Conservation (phyloP, 2,113 vertebrate genomes). For the Phylloscopus whistleri region DNA sequence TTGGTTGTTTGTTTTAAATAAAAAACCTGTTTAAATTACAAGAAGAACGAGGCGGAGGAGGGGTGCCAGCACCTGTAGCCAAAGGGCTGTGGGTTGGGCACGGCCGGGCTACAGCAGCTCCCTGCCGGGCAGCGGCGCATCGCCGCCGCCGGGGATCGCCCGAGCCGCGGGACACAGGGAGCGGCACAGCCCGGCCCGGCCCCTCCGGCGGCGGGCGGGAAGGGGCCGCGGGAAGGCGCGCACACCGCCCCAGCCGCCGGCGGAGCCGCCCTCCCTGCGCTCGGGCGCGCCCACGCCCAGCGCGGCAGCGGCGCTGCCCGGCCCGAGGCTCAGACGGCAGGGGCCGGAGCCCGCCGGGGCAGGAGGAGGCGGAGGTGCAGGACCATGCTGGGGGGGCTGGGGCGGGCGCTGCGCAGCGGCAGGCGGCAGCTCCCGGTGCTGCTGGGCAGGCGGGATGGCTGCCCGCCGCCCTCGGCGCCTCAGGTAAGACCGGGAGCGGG, state of each 20-base stretch:
- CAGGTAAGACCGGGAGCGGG: not conserved
- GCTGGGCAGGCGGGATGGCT: not conserved
- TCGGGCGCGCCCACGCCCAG: not conserved
- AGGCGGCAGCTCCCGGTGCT: not conserved
- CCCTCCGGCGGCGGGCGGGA: not conserved
- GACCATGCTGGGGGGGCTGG: not conserved
- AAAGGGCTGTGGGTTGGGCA: rapidly evolving
- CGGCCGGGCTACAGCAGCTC: not conserved
- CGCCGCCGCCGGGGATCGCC: not conserved
- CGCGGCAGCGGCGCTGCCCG: not conserved
- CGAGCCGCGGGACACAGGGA: not conserved
- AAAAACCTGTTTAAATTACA: too few species aligned
- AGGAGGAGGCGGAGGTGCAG: not conserved
- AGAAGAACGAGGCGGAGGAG: rapidly evolving
- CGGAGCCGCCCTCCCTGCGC: not conserved
- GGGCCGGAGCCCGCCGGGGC: not conserved
- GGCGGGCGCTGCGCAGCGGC: not conserved
- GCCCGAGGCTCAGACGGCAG: not conserved
- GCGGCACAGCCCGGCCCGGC: not conserved
- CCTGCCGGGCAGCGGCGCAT: not conserved
- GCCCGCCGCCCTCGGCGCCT: not conserved
- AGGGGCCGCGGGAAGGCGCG: not conserved
- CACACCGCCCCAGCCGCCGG: not conserved
- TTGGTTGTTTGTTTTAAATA: too few species aligned
- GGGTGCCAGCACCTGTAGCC: rapidly evolving